A percentile compares a stretch with the other conserved stretches of the same genome.
Conservation (phyloP, 2,797 vertebrate species). For the Antennarius maculatus region DNA sequence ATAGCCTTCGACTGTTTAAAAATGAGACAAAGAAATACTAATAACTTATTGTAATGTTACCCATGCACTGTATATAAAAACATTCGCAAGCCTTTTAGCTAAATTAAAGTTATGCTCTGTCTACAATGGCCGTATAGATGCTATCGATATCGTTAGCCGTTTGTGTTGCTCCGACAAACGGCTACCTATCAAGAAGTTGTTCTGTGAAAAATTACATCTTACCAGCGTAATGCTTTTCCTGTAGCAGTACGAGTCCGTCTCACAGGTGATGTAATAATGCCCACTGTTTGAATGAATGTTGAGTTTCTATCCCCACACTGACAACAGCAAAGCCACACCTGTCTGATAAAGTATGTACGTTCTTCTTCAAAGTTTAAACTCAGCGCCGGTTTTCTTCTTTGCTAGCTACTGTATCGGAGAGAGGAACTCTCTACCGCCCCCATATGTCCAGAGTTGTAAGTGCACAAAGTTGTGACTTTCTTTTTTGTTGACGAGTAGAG, state of each 20-base stretch:
- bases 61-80: not conserved
- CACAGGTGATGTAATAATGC: conserved; percentile 4
- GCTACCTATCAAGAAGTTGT: not conserved
- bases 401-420: rapidly evolving
- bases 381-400: conserved; percentile 74
- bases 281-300: not conserved
- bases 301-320: not conserved
- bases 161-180: not conserved
- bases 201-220: not conserved
- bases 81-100: too few species aligned
- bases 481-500: too few species aligned
- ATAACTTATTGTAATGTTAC: too few species aligned
- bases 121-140: not conserved
- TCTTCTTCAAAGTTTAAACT: conserved; percentile 71
- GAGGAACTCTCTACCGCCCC: conserved; percentile 40
- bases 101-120: not conserved
- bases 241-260: not conserved
- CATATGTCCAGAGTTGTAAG: not conserved
- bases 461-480: conserved; percentile 8
- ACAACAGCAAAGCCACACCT: conserved; percentile 55
- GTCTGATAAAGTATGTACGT: conserved; percentile 28
- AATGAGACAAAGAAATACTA: not conserved
- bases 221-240: conserved; percentile 25
- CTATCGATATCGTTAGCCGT: not conserved
- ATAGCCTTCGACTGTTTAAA: not conserved